phyloP scores from a whole-genome alignment of 1,140 invertebrate genomes.

The Trichoplusia ni region DNA sequence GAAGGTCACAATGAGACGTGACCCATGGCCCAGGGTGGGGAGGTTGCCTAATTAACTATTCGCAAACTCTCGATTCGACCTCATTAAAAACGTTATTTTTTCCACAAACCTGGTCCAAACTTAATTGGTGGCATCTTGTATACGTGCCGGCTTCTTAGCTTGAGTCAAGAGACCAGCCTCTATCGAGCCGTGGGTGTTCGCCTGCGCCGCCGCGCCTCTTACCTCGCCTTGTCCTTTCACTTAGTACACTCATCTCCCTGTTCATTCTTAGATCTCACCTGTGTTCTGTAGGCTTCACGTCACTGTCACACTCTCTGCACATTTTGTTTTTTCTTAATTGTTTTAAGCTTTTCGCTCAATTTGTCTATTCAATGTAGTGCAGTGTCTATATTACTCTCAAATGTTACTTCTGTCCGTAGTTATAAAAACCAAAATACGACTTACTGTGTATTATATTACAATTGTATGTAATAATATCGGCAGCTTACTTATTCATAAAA shows the following conservation, averaged over 20 bases:
- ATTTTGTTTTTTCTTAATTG: slow-evolving; percentile 53
- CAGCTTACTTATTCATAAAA: no score
- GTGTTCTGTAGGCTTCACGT: slow-evolving; percentile 58
- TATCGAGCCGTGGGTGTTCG: slow-evolving; percentile 77
- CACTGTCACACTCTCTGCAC: slow-evolving; percentile 60
- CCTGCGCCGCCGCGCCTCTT: slow-evolving; percentile 61
- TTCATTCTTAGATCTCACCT: slow-evolving; percentile 63
- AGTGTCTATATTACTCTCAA: slow-evolving; percentile 53
- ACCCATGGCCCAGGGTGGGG: slow-evolving; percentile 75
- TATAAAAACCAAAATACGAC: slow-evolving; percentile 39
- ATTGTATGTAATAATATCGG: slow-evolving; percentile 11
- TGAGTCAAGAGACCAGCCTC: slow-evolving; percentile 63
- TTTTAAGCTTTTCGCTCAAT: slow-evolving; percentile 63
- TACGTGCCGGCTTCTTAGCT: slow-evolving; percentile 70
- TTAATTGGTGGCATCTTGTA: slow-evolving; percentile 62
- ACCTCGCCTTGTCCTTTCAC: slow-evolving; percentile 59
- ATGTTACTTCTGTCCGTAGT: slow-evolving; percentile 36
- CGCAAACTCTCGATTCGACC: slow-evolving; percentile 56
- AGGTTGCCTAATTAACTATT: slow-evolving; percentile 58
- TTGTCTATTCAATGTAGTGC: slow-evolving; percentile 61
- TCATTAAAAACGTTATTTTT: slow-evolving; percentile 60
- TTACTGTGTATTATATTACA: not conserved
- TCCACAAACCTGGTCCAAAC: slow-evolving; percentile 54
- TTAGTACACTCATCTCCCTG: slow-evolving; percentile 57
- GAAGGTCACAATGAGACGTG: slow-evolving; percentile 85